Evolutionary conservation across 2,888 invertebrate genomes (phyloP), one percentile per base, ranked within the genome.

Genomic region (Tenthredo notha): DNA sequence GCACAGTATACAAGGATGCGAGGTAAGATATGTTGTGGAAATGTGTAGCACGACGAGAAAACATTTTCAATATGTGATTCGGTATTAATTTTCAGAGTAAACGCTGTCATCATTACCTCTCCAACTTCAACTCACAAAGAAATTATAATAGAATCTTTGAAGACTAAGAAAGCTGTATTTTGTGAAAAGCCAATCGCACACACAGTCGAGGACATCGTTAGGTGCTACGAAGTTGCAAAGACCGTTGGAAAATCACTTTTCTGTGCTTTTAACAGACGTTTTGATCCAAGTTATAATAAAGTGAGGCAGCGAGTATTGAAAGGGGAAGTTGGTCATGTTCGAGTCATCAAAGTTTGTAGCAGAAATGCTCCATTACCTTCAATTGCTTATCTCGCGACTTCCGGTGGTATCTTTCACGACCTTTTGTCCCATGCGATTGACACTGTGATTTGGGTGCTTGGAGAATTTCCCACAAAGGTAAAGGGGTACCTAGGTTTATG

Each of bases 341-440:
- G 96, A 87, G 94, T 95, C 21, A 93, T 96, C 37, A 96, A 95
- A 92, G 94, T 95, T 0, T 86, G 95, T n/a, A 94, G 95, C 10
- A 94, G 96, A 87, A 96, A 96, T 90, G 95, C 95, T 21, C 96
- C 96, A 0, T 91, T 96, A 85, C 96, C 96, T 0, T 92, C 95
- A 0, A 91, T 96, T 18, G 95, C 95, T 0, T 96, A 96, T 89
- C 92, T 96, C 21, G 94, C 94, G 87, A 92, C 92, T 18, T 96
- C 96, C 87, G 96, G 96, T 87, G 96, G 96, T 15, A 95, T 96
- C 54, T 96, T 96, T 91, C 96, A 96, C 86, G 96, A 96, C 90
- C 95, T 96, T 88, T 93, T 95, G 84, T 96, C 96, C 1, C 96
- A 96, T 88, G 96, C 96, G 90, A 94, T 96, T 85, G 96, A 96